Conservation (phyloP, 2,797 vertebrate genomes). For the Lepilemur septentrionalis region DNA sequence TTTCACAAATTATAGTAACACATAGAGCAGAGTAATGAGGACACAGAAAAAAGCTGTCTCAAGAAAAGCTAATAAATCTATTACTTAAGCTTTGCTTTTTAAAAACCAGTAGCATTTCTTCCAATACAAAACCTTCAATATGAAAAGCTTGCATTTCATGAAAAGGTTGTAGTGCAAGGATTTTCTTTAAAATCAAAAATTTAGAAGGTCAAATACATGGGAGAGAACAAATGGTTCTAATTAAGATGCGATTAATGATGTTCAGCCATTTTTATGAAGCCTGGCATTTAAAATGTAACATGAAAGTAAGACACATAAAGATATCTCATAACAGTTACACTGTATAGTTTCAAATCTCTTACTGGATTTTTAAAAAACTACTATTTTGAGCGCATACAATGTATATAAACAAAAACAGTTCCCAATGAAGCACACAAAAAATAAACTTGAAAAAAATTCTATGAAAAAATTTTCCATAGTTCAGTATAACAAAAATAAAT, state of each 20-base stretch:
- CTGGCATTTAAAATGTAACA: constrained; percentile 68
- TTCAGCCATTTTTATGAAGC: constrained; percentile 56
- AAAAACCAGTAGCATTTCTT: constrained; percentile 70
- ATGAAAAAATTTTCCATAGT: constrained; percentile 66
- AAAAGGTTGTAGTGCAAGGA: constrained; percentile 76
- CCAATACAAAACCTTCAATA: constrained; percentile 67
- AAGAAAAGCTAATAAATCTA: constrained; percentile 67
- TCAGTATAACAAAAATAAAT: constrained; percentile 76
- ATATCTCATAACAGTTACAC: constrained; percentile 35
- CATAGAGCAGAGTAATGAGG: constrained; percentile 54
- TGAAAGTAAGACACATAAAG: constrained; percentile 59
- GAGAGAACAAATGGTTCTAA: constrained; percentile 57
- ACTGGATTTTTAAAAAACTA: constrained; percentile 48
- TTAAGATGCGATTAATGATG: constrained; percentile 54
- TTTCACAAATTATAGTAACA: constrained; percentile 70
- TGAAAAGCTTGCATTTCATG: constrained; percentile 69
- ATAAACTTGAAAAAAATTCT: constrained; percentile 71
- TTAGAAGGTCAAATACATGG: constrained; percentile 56
- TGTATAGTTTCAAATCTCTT: constrained; percentile 59
- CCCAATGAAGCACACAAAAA: constrained; percentile 67
- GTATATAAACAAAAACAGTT: constrained; percentile 62
- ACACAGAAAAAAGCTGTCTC: constrained; percentile 70
- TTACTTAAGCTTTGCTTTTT: constrained; percentile 53
- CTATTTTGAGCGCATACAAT: constrained; percentile 62
- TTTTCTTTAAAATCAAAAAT: constrained; percentile 72